These are phyloP conservation scores for Spheniscus mendiculus DNA, from an alignment of 2,113 vertebrate species.

Conservation along the genomic window DNA sequence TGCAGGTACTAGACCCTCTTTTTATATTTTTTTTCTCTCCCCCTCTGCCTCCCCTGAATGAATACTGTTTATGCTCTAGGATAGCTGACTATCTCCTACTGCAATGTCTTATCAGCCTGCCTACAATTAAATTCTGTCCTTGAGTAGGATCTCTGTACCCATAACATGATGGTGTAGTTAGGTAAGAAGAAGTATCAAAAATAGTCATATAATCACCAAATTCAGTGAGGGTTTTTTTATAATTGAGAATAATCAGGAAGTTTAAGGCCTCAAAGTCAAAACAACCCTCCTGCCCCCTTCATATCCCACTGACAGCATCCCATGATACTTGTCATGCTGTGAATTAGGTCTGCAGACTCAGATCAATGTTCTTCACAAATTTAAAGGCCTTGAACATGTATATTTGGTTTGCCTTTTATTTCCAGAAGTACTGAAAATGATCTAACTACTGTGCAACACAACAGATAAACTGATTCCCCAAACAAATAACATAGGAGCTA, in stretches of 20 bases:
- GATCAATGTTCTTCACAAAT: background rate
- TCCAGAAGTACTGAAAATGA: background rate
- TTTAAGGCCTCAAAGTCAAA: background rate
- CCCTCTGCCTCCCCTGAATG: accelerated
- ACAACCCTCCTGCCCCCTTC: background rate
- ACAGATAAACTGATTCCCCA: background rate
- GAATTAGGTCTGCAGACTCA: background rate
- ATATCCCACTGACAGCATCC: background rate
- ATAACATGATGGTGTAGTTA: background rate
- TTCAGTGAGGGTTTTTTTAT: background rate
- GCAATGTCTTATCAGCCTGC: background rate
- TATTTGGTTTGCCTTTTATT: background rate
- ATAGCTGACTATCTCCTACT: background rate
- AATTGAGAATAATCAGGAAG: background rate
- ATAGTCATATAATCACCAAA: background rate
- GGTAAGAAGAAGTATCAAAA: background rate
- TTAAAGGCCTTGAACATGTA: background rate
- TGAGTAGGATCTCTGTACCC: background rate
- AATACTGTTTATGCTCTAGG: background rate
- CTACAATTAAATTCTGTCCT: background rate
- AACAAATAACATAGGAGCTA: background rate
- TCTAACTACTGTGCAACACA: background rate
- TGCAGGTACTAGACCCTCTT: background rate
- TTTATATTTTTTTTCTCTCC: background rate
- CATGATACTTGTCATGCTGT: background rate